Conservation (phyloP, 2,113 vertebrate species). For the Poeciliopsis turrubarensis region DNA sequence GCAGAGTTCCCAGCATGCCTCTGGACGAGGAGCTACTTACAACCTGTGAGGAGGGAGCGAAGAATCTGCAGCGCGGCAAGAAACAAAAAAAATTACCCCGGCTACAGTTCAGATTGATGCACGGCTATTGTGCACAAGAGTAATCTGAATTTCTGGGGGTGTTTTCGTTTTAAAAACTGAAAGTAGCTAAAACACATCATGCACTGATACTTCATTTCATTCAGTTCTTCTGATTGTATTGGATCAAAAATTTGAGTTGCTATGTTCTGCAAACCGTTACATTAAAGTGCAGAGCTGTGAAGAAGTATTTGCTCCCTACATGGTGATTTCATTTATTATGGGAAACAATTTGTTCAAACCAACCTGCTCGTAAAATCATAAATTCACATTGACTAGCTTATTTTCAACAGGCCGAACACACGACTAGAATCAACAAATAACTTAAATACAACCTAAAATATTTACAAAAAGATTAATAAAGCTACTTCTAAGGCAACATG, state of each 20-base stretch:
- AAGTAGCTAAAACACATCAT: not conserved
- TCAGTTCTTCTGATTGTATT: not conserved
- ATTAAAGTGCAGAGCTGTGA: not conserved
- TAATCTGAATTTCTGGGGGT: not conserved
- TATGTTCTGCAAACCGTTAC: not conserved
- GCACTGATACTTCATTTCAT: not conserved
- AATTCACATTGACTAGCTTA: no score
- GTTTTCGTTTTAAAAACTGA: not conserved
- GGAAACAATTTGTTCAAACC: not conserved
- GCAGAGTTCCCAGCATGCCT: slow-evolving; percentile 34
- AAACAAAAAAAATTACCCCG: slow-evolving; percentile 48
- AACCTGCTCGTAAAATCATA: no score
- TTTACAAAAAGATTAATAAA: no score
- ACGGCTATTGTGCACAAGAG: not conserved
- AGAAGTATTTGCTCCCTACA: not conserved
- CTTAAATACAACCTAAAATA: no score
- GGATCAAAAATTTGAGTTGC: not conserved
- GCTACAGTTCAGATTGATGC: slow-evolving; percentile 9
- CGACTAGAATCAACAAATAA: no score
- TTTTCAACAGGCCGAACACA: no score
- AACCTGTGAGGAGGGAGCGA: slow-evolving; percentile 6
- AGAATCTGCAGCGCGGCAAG: slow-evolving; percentile 23
- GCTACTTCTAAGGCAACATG: no score
- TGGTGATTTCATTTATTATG: no score
- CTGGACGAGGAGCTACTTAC: slow-evolving; percentile 23